Evolutionary conservation across 2,113 vertebrate genomes (phyloP), one percentile per base, ranked within the genome.

Genomic region (Bos indicus): DNA sequence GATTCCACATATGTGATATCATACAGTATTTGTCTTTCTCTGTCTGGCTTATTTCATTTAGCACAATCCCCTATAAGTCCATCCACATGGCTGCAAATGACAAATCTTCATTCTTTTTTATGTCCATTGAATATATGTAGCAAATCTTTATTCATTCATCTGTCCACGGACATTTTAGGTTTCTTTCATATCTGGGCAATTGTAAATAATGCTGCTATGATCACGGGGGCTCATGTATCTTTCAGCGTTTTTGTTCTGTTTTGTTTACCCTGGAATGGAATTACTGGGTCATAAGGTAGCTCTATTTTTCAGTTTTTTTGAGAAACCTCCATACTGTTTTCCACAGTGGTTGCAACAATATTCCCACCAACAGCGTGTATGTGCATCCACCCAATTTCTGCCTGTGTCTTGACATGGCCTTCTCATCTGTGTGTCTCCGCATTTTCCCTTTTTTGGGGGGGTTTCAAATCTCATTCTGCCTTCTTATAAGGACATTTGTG

Each of bases 1-100:
- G 12, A 25, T 25, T 83, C 11, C 51, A 56, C 0, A 0, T 36
- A 5, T 21, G 12, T 36, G 33, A 56, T 36, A 83, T 19, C 28
- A 81, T 25, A 36, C 2, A n/a, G 48, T 25, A 5, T 15, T 54
- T n/a, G 48, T 51, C 19, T 54, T 54, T n/a, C 30, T n/a, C 78
- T 74, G 1, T 80, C 80, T 36, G 33, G 33, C n/a, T 82, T 82
- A 83, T 54, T 52, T 52, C 30, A 2, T 16, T 36, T 56, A 56
- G 33, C 33, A 14, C 2, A 83, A 2, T 83, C 51, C 33, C 12
- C 6, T 15, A 13, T 7, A 56, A 56, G 81, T 83, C 80, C 51
- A 83, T 54, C 19, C 81, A 56, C 1, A 6, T 5, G 56, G 81
- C 21, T 25, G 51, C 33, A 36, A 83, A 36, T 0, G 33, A 19